Evolutionary conservation across 2,888 invertebrate genomes (phyloP).

Genomic region (Netelia inedita): DNA sequence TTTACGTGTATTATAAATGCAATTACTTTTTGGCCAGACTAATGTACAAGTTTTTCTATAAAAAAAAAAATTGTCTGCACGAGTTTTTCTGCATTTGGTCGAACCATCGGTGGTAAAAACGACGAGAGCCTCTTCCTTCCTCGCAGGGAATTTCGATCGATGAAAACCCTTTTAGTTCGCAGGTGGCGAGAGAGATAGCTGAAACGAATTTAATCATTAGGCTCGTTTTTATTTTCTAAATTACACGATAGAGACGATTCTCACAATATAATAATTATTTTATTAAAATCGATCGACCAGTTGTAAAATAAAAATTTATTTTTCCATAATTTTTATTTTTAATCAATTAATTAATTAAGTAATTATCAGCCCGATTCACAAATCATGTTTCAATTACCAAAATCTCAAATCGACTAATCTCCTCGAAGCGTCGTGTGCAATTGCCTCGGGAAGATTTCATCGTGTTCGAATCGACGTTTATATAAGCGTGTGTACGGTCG

Average conservation of each 20-base stretch:
- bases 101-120: slow-evolving; percentile 5
- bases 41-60: background rate
- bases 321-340: too few relatives aligned
- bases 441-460: too few relatives aligned
- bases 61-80: background rate
- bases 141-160: slow-evolving; percentile 50
- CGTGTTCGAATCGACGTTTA: slow-evolving; percentile 19
- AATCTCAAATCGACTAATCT: too few relatives aligned
- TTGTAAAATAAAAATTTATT: background rate
- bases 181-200: background rate
- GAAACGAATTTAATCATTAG: background rate
- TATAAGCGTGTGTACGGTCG: slow-evolving; percentile 41
- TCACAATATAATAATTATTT: background rate
- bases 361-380: too few relatives aligned
- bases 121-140: background rate
- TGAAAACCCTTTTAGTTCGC: slow-evolving; percentile 35
- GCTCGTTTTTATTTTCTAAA: background rate
- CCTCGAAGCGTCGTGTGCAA: too few relatives aligned
- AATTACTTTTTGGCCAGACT: too few relatives aligned
- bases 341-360: too few relatives aligned
- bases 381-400: too few relatives aligned
- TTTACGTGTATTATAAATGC: too few relatives aligned
- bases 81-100: slow-evolving; percentile 15
- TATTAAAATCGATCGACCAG: background rate
- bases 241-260: background rate